These are phyloP conservation scores for Synergus laeviventris DNA, from an alignment of 2,888 invertebrate species.

Conservation along the genomic window DNA sequence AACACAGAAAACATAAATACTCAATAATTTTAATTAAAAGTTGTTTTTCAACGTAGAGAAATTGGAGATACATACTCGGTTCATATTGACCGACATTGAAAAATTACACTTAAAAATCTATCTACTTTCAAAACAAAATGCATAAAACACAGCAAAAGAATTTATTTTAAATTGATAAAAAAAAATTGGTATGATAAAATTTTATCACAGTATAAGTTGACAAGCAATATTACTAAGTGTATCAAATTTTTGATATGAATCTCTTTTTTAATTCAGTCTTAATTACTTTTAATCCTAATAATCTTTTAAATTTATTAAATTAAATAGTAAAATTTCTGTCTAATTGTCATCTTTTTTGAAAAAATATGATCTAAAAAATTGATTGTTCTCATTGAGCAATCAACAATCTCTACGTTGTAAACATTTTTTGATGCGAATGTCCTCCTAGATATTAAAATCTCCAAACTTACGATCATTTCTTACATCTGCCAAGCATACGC, in stretches of 20 bases:
- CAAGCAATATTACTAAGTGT: neutral
- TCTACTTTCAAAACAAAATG: neutral
- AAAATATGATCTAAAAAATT: neutral
- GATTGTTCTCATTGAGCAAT: neutral
- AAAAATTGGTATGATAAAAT: neutral
- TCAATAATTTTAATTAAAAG: too few relatives aligned
- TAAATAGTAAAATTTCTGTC: neutral
- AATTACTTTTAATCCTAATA: neutral
- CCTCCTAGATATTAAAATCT: neutral
- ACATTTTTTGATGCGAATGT: neutral
- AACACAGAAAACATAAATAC: too few relatives aligned
- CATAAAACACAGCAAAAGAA: neutral
- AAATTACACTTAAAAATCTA: neutral
- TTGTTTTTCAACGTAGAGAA: neutral
- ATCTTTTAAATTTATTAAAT: neutral
- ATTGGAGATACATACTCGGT: neutral
- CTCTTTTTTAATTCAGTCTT: neutral
- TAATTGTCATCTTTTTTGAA: neutral
- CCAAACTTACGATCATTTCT: neutral
- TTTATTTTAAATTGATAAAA: neutral
- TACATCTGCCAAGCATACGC: neutral
- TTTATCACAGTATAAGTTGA: neutral
- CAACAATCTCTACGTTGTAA: constrained; percentile 8
- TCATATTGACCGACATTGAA: neutral
- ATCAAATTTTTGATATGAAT: neutral